Conservation (phyloP, 2,113 vertebrate genomes). For the Callipepla squamata region DNA sequence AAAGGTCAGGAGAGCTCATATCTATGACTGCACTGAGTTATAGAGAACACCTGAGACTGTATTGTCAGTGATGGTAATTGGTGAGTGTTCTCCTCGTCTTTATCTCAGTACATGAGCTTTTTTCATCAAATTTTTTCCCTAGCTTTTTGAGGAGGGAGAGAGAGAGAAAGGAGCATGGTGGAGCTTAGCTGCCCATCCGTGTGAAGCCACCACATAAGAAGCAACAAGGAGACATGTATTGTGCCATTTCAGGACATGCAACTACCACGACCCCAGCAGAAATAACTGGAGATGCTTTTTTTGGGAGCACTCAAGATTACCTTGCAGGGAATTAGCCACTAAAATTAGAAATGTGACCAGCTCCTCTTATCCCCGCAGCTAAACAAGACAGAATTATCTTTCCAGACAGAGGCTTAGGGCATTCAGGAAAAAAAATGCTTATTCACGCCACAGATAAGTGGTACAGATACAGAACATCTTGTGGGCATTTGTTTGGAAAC, state of each 20-base stretch:
- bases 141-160: not conserved
- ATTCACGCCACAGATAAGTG: not conserved
- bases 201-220: not conserved
- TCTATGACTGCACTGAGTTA: not conserved
- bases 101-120: not conserved
- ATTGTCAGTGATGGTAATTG: not conserved
- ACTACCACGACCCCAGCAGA: not conserved
- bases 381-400: not conserved
- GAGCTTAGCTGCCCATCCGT: not conserved
- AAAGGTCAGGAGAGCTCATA: not conserved
- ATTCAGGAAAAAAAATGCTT: constrained; percentile 14
- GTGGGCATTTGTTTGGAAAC: not conserved
- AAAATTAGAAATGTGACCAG: constrained; percentile 45
- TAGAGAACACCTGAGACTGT: not conserved
- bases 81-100: not conserved
- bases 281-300: not conserved
- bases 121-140: not conserved
- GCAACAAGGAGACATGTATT: not conserved
- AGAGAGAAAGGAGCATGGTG: not conserved
- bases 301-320: not conserved
- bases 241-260: not conserved
- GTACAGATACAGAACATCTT: not conserved
- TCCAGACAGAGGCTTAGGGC: not conserved
- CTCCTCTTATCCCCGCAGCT: not conserved
- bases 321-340: constrained; percentile 27